Percentiles rank a stretch among this genome's conserved stretches.
These are phyloP conservation scores for Zaprionus camerounensis DNA, from an alignment of 1,140 invertebrate genomes.

Conservation along the genomic window DNA sequence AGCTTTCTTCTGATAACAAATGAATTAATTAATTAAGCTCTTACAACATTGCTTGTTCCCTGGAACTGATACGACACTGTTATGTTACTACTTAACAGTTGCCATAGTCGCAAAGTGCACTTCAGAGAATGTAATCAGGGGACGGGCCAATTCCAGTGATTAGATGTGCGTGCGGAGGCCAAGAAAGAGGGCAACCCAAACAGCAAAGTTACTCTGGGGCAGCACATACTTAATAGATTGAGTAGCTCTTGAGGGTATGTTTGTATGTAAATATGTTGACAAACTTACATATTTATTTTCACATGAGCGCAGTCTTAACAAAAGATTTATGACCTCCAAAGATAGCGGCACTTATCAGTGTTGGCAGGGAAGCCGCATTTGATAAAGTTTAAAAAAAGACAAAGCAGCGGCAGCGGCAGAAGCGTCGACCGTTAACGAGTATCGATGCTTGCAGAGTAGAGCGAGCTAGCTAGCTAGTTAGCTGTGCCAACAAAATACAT, in stretches of 20 bases:
- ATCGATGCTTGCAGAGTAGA: slow-evolving; percentile 54
- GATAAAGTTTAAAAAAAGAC: slow-evolving; percentile 46
- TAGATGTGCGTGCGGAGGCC: slow-evolving; percentile 3
- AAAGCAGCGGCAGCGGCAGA: slow-evolving; percentile 2
- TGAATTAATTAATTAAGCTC: not conserved
- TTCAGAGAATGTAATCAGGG: not conserved
- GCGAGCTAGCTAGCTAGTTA: slow-evolving; percentile 38
- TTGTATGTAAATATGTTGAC: slow-evolving; percentile 17
- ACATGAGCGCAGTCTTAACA: slow-evolving; percentile 22
- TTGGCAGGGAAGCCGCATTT: slow-evolving; percentile 37
- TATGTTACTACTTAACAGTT: slow-evolving; percentile 3
- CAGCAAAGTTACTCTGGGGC: not conserved
- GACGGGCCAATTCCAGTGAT: slow-evolving; percentile 7
- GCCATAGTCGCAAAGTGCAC: slow-evolving; percentile 17
- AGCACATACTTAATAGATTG: slow-evolving; percentile 9
- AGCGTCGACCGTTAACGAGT: slow-evolving; percentile 33
- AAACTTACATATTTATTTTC: slow-evolving; percentile 11
- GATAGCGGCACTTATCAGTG: slow-evolving; percentile 56
- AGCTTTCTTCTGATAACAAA: not conserved
- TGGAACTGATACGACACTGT: not conserved
- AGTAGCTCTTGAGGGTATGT: slow-evolving; percentile 2
- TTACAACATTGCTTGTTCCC: not conserved
- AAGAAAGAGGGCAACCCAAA: slow-evolving; percentile 10
- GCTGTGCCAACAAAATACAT: slow-evolving; percentile 60
- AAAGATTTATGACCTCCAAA: slow-evolving; percentile 57